Conservation (phyloP, 2,888 invertebrate species). For the Epiblema foenella region DNA sequence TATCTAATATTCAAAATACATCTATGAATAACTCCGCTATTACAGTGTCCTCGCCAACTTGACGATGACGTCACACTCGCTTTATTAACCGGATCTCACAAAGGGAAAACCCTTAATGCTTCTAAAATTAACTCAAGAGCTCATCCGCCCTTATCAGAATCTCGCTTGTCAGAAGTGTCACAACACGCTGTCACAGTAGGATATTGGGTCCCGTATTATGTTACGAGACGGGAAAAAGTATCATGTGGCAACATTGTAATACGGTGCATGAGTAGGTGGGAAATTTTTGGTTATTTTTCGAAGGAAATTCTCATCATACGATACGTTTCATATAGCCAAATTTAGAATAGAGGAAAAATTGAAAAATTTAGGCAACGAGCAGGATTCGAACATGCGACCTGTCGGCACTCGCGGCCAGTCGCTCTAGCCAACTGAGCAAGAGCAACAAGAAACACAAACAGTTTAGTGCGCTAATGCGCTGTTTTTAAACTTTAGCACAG, state of each 20-base stretch:
- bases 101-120: conserved; percentile 36
- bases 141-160: conserved; percentile 40
- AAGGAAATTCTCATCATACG: too few species aligned
- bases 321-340: too few species aligned
- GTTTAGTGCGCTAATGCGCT: too few species aligned
- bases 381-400: too few species aligned
- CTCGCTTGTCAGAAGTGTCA: conserved; percentile 39
- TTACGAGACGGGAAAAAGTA: background rate
- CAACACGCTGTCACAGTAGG: conserved; percentile 20
- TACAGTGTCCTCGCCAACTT: background rate
- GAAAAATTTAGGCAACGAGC: too few species aligned
- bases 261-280: background rate
- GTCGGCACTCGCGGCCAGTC: too few species aligned
- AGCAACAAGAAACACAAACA: too few species aligned
- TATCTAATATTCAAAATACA: too few species aligned
- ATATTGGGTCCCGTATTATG: conserved; percentile 8
- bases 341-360: too few species aligned
- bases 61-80: conserved; percentile 16
- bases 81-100: conserved; percentile 31
- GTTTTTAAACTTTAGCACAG: too few species aligned
- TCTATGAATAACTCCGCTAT: background rate
- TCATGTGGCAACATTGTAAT: background rate
- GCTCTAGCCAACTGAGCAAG: too few species aligned
- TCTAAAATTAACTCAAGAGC: conserved; percentile 42
- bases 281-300: background rate